These are phyloP conservation scores for Drosophila murphyi DNA, from an alignment of 1,140 invertebrate genomes.

Conservation along the genomic window DNA sequence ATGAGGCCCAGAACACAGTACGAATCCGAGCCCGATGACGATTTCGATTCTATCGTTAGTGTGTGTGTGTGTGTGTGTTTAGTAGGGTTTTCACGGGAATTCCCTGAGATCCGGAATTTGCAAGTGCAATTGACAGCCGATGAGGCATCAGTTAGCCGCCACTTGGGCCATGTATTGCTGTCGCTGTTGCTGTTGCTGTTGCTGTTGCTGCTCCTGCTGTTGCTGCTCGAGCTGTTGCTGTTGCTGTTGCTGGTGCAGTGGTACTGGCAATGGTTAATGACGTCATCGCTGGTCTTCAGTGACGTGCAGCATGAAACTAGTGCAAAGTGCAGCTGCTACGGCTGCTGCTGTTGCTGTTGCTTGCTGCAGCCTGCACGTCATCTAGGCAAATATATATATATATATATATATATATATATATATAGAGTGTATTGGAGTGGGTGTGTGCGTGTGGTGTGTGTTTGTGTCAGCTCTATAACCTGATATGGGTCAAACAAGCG, in stretches of 20 bases:
- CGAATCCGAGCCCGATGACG: too few relatives aligned
- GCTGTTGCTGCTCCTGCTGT: not conserved
- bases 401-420: too few relatives aligned
- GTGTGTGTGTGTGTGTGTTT: too few relatives aligned
- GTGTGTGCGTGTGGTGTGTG: not conserved
- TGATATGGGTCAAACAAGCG: constrained; percentile 60
- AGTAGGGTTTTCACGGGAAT: not conserved
- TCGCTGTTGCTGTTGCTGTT: not conserved
- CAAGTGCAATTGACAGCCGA: not conserved
- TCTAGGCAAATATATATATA: constrained; percentile 7
- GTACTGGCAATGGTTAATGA: constrained; percentile 33
- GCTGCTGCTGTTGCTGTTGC: not conserved
- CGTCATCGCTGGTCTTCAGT: constrained; percentile 39
- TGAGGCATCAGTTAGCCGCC: constrained; percentile 20
- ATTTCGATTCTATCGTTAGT: too few relatives aligned
- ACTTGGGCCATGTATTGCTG: constrained; percentile 1
- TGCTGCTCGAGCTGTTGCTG: not conserved
- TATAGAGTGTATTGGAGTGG: not conserved
- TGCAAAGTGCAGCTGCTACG: constrained; percentile 19
- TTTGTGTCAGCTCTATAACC: constrained; percentile 27
- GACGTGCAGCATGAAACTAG: constrained; percentile 52
- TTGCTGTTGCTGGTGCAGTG: not conserved
- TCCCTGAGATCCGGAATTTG: not conserved
- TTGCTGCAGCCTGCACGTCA: constrained; percentile 26
- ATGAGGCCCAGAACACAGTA: too few relatives aligned